Base-by-base conservation (phyloP, 1,140 invertebrate genomes). In the Arion vulgaris region DNA sequence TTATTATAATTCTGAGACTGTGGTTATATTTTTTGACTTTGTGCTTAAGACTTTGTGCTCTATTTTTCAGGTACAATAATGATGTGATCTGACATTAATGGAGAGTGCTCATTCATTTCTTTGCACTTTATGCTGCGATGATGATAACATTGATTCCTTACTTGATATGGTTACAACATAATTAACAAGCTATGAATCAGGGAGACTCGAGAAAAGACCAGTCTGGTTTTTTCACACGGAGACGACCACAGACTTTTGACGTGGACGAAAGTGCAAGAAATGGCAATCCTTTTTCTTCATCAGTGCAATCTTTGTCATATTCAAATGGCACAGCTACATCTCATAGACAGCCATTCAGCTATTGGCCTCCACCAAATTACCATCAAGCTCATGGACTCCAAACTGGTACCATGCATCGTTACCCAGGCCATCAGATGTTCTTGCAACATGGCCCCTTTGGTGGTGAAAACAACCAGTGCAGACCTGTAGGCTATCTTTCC, bases 391-490 rank as follows among this genome's bases (percentile, higher is more conserved):
- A 41, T 45, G 39, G 72, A 36, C 72, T 45, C 11, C 73, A 75
- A 7, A 34, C 28, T 75, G 45, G 73, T 2, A 28, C 45, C 23
- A 51, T 26, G 73, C 73, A 75, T 53, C 39, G 32, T 34, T 75
- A 49, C 76, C 51, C 45, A 51, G 32, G 38, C 28, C 69, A 80
- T 69, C 73, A 80, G 71, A 15, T 69, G 11, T 66, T 82, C 53
- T 49, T 82, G 79, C 79, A 85, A 74, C 39, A 79, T 45, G 32
- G 76, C 32, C 62, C 82, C 26, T 76, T 77, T 80, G 77, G 84
- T 41, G 17, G 71, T 39, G 66, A 80, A 57, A 71, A 83, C 26
- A 83, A 86, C 32, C 85, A 85, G 36, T 85, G 81, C 68, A 84
- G 86, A 71, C 84, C 85, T 26, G 36, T 36, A 32, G 36, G 39